A percentile compares a stretch with the other conserved stretches of the same genome.
Conservation (phyloP, 37 sponge, comb jelly and placozoan species). For the Bolinopsis microptera region DNA sequence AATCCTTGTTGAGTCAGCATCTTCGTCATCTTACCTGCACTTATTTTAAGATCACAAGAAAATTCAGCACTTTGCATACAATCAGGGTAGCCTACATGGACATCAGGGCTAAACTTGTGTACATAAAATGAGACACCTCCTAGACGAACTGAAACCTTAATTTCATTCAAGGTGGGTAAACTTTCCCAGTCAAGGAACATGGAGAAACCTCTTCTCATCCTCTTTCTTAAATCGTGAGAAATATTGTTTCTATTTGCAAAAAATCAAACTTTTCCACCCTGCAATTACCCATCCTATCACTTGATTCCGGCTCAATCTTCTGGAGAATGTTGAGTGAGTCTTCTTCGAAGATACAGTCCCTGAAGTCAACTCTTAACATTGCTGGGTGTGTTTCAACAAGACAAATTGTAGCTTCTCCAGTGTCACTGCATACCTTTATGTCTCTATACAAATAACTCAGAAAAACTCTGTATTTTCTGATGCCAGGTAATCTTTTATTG, state of each 20-base stretch:
- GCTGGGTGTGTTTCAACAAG: background rate
- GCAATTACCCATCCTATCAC: background rate
- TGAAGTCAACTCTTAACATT: background rate
- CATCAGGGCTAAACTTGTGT: background rate
- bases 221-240: background rate
- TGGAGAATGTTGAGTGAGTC: background rate
- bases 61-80: background rate
- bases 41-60: background rate
- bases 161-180: background rate
- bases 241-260: background rate
- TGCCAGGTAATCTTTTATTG: background rate
- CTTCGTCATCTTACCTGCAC: background rate
- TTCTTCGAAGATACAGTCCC: background rate
- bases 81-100: no score
- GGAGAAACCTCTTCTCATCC: background rate
- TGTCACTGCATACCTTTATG: background rate
- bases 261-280: background rate
- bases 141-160: background rate
- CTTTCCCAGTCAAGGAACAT: background rate
- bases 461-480: background rate
- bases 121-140: background rate
- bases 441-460: background rate
- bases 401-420: background rate
- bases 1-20: background rate
- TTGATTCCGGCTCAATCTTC: background rate